A percentile compares a stretch with the other conserved stretches of the same genome.
These are phyloP conservation scores for Nematopogon swammerdamellus DNA, from an alignment of 2,888 invertebrate species.

Conservation along the genomic window DNA sequence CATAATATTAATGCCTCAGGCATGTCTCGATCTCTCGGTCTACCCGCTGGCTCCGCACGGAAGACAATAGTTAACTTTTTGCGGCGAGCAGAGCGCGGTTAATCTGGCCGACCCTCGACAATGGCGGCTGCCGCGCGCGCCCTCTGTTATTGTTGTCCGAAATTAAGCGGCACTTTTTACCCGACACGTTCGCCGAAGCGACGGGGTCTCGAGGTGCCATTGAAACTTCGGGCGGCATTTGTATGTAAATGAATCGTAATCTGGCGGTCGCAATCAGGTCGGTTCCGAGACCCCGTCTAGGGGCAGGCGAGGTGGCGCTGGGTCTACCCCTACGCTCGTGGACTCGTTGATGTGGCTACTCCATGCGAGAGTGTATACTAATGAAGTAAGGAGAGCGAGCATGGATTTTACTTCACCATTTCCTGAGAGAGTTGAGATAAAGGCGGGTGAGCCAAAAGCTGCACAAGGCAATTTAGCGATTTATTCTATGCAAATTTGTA, in stretches of 20 bases:
- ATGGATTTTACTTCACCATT: too few species aligned
- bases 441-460: too few species aligned
- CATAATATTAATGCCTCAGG: too few species aligned
- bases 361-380: too few species aligned
- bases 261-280: constrained; percentile 36
- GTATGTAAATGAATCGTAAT: constrained; percentile 51
- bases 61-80: neutral
- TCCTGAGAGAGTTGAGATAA: too few species aligned
- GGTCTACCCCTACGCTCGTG: too few species aligned
- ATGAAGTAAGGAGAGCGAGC: too few species aligned
- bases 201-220: constrained; percentile 28
- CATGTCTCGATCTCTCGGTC: too few species aligned
- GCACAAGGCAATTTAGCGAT: too few species aligned
- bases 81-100: constrained; percentile 16
- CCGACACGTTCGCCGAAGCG: constrained; percentile 23
- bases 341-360: too few species aligned
- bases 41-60: too few species aligned
- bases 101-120: constrained; percentile 23
- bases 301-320: constrained; percentile 10
- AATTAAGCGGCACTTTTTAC: constrained; percentile 44
- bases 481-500: too few species aligned
- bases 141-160: constrained; percentile 38
- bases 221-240: constrained; percentile 43
- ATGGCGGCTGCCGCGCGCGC: constrained; percentile 15
- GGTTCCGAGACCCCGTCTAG: constrained; percentile 22